Conservation (phyloP, 2,797 vertebrate species). For the Siniperca obscura region DNA sequence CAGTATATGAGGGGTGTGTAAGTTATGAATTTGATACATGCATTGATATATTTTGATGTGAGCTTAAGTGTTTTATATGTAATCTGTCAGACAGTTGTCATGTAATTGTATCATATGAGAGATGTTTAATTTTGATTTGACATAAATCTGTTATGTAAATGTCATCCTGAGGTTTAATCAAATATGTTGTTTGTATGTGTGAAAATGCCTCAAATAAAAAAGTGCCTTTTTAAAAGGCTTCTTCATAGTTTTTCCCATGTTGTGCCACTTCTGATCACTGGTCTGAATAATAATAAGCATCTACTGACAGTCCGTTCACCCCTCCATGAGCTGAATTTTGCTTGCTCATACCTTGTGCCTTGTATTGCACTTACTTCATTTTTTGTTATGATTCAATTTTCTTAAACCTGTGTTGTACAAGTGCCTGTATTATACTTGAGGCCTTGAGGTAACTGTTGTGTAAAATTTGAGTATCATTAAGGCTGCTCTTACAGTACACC, state of each 20-base stretch:
- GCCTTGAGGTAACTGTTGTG: neutral
- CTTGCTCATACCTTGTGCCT: neutral
- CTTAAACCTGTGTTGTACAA: neutral
- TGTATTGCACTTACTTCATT: neutral
- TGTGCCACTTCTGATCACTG: neutral
- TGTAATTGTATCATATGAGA: neutral
- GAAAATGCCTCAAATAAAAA: neutral
- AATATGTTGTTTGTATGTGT: no score
- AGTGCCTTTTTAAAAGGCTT: no score
- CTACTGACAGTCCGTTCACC: neutral
- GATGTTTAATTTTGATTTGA: neutral
- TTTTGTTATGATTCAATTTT: neutral
- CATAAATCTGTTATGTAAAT: neutral
- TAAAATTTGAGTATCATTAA: neutral
- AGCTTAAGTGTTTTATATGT: neutral
- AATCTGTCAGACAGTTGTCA: neutral
- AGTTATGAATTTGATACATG: neutral
- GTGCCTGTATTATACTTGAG: neutral
- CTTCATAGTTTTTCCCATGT: neutral
- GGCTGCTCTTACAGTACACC: neutral
- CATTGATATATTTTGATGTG: neutral
- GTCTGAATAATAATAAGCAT: constrained; percentile 8
- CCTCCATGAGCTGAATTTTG: neutral
- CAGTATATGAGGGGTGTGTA: no score
- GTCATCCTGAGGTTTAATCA: no score